Percentiles rank a stretch among this genome's conserved stretches.
These are phyloP conservation scores for Phyllostomus hastatus DNA, from an alignment of 2,113 vertebrate genomes.

Conservation along the genomic window DNA sequence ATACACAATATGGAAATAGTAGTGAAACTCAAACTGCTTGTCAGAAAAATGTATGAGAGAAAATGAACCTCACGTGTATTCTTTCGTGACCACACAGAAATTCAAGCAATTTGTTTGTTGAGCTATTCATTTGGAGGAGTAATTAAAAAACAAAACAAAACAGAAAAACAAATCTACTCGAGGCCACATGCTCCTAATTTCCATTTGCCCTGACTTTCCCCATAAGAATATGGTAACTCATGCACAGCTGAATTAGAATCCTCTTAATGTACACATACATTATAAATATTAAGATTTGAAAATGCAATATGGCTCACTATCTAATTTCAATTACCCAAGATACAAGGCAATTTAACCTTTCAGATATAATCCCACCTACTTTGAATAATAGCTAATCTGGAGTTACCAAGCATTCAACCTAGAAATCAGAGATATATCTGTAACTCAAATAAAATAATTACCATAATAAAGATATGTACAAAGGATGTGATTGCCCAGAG, in stretches of 20 bases:
- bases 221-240: background rate
- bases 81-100: background rate
- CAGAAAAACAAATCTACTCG: background rate
- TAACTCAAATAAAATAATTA: conserved; percentile 22
- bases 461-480: background rate
- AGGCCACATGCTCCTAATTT: background rate
- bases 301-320: conserved; percentile 68
- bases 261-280: conserved; percentile 64
- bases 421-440: background rate
- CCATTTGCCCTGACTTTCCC: conserved; percentile 8
- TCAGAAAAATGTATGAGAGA: background rate
- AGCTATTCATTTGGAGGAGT: background rate
- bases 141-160: conserved; percentile 14
- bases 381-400: background rate
- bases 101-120: background rate
- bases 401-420: conserved; percentile 12
- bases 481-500: background rate
- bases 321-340: conserved; percentile 71
- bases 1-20: background rate
- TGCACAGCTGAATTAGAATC: conserved; percentile 60
- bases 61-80: background rate
- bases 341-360: conserved; percentile 64
- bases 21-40: background rate
- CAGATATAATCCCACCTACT: conserved; percentile 44
- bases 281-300: conserved; percentile 74